These are phyloP conservation scores for Lepilemur septentrionalis DNA, from an alignment of 2,797 vertebrate species.

Conservation along the genomic window DNA sequence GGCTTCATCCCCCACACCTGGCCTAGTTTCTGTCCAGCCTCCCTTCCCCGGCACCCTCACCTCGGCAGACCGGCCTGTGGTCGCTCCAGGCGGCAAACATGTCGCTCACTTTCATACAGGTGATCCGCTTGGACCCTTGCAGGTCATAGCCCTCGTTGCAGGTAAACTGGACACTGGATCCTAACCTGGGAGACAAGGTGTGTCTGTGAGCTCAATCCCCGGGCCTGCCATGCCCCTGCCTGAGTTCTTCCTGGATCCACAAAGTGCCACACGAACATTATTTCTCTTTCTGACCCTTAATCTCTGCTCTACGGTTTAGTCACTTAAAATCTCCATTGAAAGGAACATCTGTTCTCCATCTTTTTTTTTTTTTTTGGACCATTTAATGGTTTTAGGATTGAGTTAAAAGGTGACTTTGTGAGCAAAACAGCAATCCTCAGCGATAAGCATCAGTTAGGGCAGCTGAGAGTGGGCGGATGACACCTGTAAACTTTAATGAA, in stretches of 20 bases:
- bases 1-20: neutral
- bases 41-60: slow-evolving; percentile 82
- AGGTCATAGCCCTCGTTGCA: slow-evolving; percentile 98
- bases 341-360: slow-evolving; percentile 15
- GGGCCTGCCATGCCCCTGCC: neutral
- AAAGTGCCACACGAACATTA: neutral
- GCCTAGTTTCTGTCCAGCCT: neutral
- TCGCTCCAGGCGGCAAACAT: slow-evolving; percentile 99
- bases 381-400: slow-evolving; percentile 48
- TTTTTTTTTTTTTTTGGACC: slow-evolving; percentile 13
- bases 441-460: slow-evolving; percentile 67
- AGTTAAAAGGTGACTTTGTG: slow-evolving; percentile 52
- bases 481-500: slow-evolving; percentile 17
- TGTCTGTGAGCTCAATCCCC: neutral
- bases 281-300: slow-evolving; percentile 4
- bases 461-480: slow-evolving; percentile 37
- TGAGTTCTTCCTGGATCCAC: neutral
- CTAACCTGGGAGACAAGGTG: slow-evolving; percentile 88
- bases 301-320: neutral
- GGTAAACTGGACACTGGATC: slow-evolving; percentile 97
- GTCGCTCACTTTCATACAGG: slow-evolving; percentile 96
- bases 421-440: slow-evolving; percentile 57
- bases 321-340: neutral
- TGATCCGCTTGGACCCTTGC: slow-evolving; percentile 98
- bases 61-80: slow-evolving; percentile 97